phyloP scores from a whole-genome alignment of 2,888 invertebrate genomes.

The Amiota minor region DNA sequence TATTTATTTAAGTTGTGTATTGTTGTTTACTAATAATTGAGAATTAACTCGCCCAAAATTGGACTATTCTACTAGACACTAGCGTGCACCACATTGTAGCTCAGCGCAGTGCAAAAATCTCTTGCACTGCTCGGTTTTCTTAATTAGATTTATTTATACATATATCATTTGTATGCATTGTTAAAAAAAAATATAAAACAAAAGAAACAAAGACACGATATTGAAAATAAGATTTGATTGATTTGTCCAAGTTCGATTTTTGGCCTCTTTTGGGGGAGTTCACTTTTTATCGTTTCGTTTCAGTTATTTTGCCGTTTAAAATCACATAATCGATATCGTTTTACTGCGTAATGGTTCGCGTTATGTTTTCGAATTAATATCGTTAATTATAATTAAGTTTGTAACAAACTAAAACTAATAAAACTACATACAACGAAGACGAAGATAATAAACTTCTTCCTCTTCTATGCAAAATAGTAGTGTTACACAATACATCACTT shows the following conservation, averaged over 20 bases:
- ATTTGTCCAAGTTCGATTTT: slow-evolving; percentile 58
- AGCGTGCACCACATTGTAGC: too few relatives aligned
- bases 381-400: slow-evolving; percentile 15
- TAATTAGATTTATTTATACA: slow-evolving; percentile 42
- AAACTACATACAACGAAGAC: background rate
- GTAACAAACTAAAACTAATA: slow-evolving; percentile 11
- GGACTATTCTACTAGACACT: too few relatives aligned
- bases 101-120: too few relatives aligned
- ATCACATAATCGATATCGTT: slow-evolving; percentile 1
- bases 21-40: slow-evolving; percentile 39
- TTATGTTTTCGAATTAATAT: background rate
- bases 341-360: background rate
- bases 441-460: slow-evolving; percentile 1
- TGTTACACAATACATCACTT: too few relatives aligned
- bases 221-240: slow-evolving; percentile 12
- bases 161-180: slow-evolving; percentile 19
- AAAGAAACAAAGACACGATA: too few relatives aligned
- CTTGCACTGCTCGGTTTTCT: slow-evolving; percentile 19
- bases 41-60: slow-evolving; percentile 39
- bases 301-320: background rate
- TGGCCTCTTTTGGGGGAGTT: slow-evolving; percentile 55
- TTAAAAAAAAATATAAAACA: background rate
- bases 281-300: slow-evolving; percentile 43
- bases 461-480: background rate
- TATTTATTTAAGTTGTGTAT: slow-evolving; percentile 23